These are phyloP conservation scores for Ochropleura leucogaster DNA, from an alignment of 2,888 invertebrate species.

Conservation along the genomic window DNA sequence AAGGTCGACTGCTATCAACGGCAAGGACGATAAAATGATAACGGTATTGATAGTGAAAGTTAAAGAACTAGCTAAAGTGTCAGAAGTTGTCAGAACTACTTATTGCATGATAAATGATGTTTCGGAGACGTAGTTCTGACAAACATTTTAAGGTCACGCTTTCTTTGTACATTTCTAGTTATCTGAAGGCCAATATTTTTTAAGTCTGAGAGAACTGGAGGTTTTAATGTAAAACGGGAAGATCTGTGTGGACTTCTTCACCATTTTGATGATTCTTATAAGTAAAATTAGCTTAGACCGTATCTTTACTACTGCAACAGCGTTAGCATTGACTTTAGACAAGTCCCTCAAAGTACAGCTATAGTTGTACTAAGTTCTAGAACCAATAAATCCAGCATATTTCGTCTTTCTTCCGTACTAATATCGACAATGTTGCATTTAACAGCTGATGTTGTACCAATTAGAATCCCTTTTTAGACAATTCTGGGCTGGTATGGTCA, in stretches of 20 bases:
- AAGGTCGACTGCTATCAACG: constrained; percentile 57
- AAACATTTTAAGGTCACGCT: neutral
- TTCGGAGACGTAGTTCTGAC: neutral
- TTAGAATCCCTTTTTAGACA: neutral
- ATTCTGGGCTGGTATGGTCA: neutral
- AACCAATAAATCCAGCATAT: neutral
- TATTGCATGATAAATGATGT: constrained; percentile 27
- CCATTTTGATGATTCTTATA: neutral
- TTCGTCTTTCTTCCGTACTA: neutral
- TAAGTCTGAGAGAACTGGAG: neutral
- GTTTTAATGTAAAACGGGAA: neutral
- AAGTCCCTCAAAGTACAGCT: neutral
- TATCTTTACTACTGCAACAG: neutral
- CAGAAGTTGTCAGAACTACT: neutral
- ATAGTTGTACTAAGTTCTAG: neutral
- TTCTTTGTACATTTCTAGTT: neutral
- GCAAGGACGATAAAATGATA: constrained; percentile 45
- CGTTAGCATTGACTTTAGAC: neutral
- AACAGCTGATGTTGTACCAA: neutral
- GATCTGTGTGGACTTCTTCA: neutral
- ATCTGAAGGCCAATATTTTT: neutral
- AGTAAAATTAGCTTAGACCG: neutral
- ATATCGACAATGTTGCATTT: neutral
- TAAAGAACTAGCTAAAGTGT: constrained; percentile 38
- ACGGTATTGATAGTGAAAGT: constrained; percentile 44